phyloP scores from a whole-genome alignment of 2,797 vertebrate genomes.

The Acridotheres tristis region DNA sequence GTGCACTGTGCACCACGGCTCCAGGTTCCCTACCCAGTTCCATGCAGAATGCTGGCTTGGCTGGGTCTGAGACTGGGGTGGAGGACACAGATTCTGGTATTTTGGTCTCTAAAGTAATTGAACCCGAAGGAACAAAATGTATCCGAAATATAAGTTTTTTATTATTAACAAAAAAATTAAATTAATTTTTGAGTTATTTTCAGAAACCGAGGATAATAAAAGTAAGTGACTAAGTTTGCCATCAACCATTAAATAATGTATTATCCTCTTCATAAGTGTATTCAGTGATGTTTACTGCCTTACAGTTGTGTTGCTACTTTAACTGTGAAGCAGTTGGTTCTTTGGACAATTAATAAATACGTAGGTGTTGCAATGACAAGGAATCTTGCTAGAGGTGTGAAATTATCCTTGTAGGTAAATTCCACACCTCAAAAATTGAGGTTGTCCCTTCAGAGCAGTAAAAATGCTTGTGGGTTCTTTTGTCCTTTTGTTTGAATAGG shows the following conservation, averaged over 20 bases:
- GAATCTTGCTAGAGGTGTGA: background rate
- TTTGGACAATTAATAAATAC: background rate
- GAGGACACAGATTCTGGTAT: background rate
- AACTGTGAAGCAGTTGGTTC: background rate
- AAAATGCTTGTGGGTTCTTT: background rate
- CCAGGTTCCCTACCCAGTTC: background rate
- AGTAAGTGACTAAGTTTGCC: background rate
- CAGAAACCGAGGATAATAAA: background rate
- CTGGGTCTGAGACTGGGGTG: background rate
- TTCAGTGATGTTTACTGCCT: background rate
- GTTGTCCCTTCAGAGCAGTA: background rate
- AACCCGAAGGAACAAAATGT: background rate
- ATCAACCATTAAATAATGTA: background rate
- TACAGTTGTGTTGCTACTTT: background rate
- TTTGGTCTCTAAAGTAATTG: background rate
- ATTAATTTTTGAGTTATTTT: background rate
- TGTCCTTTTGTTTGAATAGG: background rate
- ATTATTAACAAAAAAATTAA: background rate
- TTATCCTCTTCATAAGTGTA: background rate
- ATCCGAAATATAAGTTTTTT: background rate
- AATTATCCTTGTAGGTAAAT: background rate
- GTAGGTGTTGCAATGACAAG: background rate
- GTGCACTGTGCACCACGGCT: background rate
- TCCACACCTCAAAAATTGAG: background rate
- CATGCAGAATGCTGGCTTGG: background rate